Evolutionary conservation across 2,113 vertebrate genomes (phyloP).

Genomic region (Rhea americana): DNA sequence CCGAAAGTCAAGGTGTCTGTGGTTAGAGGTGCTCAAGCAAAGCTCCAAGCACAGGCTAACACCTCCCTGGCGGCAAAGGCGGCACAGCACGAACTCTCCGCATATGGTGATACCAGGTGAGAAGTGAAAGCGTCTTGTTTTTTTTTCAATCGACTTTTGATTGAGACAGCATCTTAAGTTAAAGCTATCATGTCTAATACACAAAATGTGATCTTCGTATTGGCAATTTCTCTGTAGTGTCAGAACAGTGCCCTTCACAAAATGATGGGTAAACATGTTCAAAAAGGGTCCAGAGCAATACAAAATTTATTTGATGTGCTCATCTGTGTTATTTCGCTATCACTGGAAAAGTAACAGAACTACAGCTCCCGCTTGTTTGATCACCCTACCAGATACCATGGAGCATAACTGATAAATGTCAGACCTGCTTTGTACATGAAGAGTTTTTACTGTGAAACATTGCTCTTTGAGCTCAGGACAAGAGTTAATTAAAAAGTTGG

Average conservation of each 20-base stretch:
- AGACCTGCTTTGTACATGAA: constrained; percentile 54
- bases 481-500: constrained; percentile 70
- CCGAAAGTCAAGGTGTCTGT: background rate
- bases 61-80: background rate
- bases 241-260: background rate
- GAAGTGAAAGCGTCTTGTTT: fast-evolving
- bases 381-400: background rate
- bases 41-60: background rate
- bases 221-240: background rate
- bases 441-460: constrained; percentile 54
- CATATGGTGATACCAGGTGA: fast-evolving
- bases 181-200: background rate
- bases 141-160: background rate
- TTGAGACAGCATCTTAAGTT: background rate
- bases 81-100: background rate
- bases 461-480: constrained; percentile 59
- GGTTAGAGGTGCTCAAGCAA: background rate
- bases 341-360: background rate
- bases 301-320: background rate
- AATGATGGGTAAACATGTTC: background rate
- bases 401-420: constrained; percentile 62
- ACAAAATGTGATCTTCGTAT: background rate
- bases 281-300: background rate
- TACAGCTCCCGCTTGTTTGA: constrained; percentile 3
- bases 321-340: background rate